A percentile compares a stretch with the other conserved stretches of the same genome.
Evolutionary conservation across 2,113 vertebrate species (phyloP).

Genomic region (Opisthocomus hoazin): DNA sequence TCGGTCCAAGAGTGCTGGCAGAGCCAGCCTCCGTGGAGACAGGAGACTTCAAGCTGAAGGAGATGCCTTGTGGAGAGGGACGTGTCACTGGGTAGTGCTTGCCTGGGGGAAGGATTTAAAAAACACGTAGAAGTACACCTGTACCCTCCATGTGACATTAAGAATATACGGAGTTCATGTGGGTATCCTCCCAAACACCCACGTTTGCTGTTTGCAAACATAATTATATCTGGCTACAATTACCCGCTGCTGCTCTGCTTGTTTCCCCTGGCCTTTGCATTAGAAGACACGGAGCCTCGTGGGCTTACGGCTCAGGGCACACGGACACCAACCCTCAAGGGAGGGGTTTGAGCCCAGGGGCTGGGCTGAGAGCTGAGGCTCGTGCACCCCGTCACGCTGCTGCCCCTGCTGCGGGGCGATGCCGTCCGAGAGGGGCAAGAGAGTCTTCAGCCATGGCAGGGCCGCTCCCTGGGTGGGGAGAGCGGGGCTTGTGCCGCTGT

Average conservation of each 20-base stretch:
- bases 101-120: neutral
- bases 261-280: neutral
- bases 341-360: neutral
- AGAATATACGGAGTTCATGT: accelerated
- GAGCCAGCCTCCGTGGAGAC: neutral
- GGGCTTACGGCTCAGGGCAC: neutral
- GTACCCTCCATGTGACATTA: accelerated
- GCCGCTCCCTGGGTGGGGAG: neutral
- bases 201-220: neutral
- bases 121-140: neutral
- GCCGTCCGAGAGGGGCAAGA: neutral
- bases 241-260: neutral
- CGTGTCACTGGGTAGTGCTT: accelerated
- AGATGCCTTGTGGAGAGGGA: neutral
- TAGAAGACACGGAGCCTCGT: accelerated
- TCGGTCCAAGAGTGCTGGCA: neutral
- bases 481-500: neutral
- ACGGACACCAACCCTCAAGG: accelerated
- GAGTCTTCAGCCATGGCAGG: neutral
- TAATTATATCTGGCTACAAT: neutral
- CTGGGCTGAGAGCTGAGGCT: neutral
- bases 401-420: accelerated
- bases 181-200: neutral
- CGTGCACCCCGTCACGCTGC: neutral
- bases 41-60: neutral